Base-by-base conservation (phyloP, 2,888 invertebrate species). In the Acleris laterana region DNA sequence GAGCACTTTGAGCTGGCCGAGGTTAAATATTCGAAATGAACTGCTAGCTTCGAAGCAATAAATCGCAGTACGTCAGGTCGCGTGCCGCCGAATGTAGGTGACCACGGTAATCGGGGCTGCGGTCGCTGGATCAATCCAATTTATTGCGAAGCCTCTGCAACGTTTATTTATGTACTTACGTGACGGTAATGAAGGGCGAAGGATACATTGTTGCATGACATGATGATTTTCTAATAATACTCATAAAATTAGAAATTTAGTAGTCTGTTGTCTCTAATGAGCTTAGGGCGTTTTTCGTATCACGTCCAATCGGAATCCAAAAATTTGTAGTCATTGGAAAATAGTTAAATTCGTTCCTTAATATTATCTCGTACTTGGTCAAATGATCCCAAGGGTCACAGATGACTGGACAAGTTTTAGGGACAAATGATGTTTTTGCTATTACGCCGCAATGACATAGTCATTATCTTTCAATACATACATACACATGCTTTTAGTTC, bases 31-130 rank as follows among this genome's bases (percentile, higher is more conserved):
- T 38, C 48, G 38, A 32, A 42, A 63, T 63, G 38, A 28, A 63
- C 55, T 46, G 63, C 44, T 22, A 49, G 19, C n/a, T n/a, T 17
- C 38, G 38, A 19, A 38, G 58, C 46, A 19, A 59, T 58, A 62
- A 62, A 62, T 58, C 57, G 51, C 9, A 7, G 46, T 62, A 58
- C 63, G 20, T 59, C 55, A 63, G 77, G 71, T 81, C 74, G 83
- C 84, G 83, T 85, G 84, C 77, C 74, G 76, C 74, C 73, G 76
- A 79, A 84, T 78, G 76, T 81, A 77, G 78, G 76, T 76, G 74
- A 83, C 67, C 74, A 58, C 57, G 63, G 67, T 71, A 68, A 77
- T 83, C 73, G 79, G 76, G 85, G 84, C 83, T 77, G 76, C 73
- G 76, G 78, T 74, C 77, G 76, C 69, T 69, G 71, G 72, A 76